Evolutionary conservation across 2,888 invertebrate species (phyloP), one percentile per base, ranked within the genome.

Genomic region (Agrotis clavis): DNA sequence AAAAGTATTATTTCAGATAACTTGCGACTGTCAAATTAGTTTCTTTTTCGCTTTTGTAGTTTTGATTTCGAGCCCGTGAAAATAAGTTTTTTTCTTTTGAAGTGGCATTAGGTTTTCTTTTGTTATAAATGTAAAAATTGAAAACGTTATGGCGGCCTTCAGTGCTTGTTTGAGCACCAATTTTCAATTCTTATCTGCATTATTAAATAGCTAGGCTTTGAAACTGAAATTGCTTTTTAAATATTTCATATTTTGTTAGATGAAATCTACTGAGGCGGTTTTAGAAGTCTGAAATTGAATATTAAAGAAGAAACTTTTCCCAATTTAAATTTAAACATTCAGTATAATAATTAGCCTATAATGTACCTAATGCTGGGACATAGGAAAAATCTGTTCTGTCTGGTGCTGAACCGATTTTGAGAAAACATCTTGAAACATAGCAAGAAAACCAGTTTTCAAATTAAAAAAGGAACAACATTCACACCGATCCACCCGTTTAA

Each of bases 1-100:
- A 81, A 68, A 73, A 66, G 74, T 77, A 81, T 73, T 80, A 81
- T 73, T 80, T 73, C 60, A 73, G 81, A 73, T 77, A 81, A 77
- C 64, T 80, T 77, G 79, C 54, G 81, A 61, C 66, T 77, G 67
- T 77, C 77, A 81, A 77, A 81, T 79, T 78, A 70, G 54, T 77
- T 80, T 81, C 47, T 73, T 80, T 77, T 80, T 67, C 51, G 30
- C 66, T 72, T 71, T 82, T 79, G 67, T 82, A 82, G 71, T 71
- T 68, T 74, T 70, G 61, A 65, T 77, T 73, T 75, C 25, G 4
- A 64, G 71, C 59, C 63, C 66, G 66, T 25, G 66, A 64, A 72
- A 65, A 71, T 72, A 73, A 41, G 73, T 50, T 51, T 41, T 66
- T 57, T 65, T 19, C 50, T 41, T 77, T 77, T 69, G 73, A 69